phyloP scores from a whole-genome alignment of 2,888 invertebrate genomes.

The Euzophera pinguis region DNA sequence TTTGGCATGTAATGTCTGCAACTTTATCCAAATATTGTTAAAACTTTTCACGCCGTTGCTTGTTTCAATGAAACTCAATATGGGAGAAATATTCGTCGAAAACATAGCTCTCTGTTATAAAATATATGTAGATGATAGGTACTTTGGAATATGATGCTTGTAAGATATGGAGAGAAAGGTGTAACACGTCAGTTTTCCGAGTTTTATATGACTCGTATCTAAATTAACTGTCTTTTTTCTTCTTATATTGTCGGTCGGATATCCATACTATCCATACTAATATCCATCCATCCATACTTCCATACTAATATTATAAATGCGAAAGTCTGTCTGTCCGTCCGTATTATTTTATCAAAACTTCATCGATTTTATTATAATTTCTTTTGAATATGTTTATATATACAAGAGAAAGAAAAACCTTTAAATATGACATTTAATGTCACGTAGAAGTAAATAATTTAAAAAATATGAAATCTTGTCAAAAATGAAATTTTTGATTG shows the following conservation, averaged over 20 bases:
- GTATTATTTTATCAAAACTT: no score
- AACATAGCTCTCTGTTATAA: constrained; percentile 19
- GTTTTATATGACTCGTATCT: constrained; percentile 2
- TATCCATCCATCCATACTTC: no score
- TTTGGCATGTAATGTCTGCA: constrained; percentile 33
- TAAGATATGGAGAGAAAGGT: background rate
- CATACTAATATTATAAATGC: no score
- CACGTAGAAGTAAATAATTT: no score
- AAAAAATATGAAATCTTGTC: no score
- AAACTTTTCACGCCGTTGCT: constrained; percentile 38
- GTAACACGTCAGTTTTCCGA: constrained; percentile 4
- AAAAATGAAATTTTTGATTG: no score
- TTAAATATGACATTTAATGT: no score
- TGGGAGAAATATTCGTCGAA: constrained; percentile 19
- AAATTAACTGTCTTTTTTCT: background rate
- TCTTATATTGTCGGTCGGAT: background rate
- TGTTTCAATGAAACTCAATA: constrained; percentile 35
- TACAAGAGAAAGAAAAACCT: no score
- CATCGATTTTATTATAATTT: no score
- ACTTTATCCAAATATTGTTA: constrained; percentile 45
- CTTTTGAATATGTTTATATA: no score
- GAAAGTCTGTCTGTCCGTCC: no score
- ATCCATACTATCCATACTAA: no score
- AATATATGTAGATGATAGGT: constrained; percentile 10
- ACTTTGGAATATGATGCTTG: constrained; percentile 3